These are phyloP conservation scores for Scophthalmus maximus DNA, from an alignment of 2,113 vertebrate species.

Conservation along the genomic window DNA sequence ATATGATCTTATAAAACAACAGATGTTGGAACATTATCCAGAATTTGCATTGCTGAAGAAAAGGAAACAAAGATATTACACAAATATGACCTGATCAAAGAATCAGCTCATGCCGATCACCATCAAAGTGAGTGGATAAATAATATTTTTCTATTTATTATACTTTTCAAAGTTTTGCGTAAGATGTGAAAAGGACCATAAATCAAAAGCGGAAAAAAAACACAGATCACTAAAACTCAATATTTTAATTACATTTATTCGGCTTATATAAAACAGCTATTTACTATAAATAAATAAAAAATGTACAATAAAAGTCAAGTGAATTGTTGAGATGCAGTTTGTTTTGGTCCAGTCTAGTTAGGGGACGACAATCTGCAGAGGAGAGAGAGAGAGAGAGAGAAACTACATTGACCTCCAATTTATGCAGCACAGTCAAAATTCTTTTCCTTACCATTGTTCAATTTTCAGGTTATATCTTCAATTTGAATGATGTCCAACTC, in stretches of 20 bases:
- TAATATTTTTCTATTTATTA: neutral
- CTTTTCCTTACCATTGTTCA: neutral
- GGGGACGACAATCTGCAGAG: constrained; percentile 67
- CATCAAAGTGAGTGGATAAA: neutral
- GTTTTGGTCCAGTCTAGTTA: constrained; percentile 57
- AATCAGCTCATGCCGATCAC: neutral
- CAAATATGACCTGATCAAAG: constrained; percentile 4
- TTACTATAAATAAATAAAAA: constrained; percentile 66
- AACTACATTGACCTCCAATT: neutral
- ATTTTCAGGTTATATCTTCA: constrained; percentile 1
- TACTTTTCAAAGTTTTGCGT: neutral
- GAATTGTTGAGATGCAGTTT: constrained; percentile 26
- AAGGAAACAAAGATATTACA: neutral
- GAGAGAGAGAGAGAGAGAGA: constrained; percentile 41
- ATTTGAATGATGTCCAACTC: constrained; percentile 1
- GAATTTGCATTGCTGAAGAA: neutral
- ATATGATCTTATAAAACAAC: no score
- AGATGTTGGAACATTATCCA: neutral
- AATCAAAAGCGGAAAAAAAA: neutral
- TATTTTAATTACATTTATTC: constrained; percentile 54
- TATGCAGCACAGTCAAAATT: neutral
- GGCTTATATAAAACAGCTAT: constrained; percentile 65
- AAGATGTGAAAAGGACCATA: neutral
- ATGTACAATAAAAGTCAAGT: constrained; percentile 50
- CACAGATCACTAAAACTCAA: neutral